These are phyloP conservation scores for rat (Rattus norvegicus) DNA, from an alignment of 2,113 vertebrate species.

Conservation along the genomic window GRCr8 NC_086022.1:11351501-11352000, in stretches of 20 bases:
- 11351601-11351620: slow-evolving; percentile 90
- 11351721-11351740: not conserved
- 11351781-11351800: not conserved
- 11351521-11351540: slow-evolving; percentile 90
- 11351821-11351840: not conserved
- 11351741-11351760: not conserved
- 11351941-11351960: not conserved
- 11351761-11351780: too few species aligned
- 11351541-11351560: slow-evolving; percentile 81
- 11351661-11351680: slow-evolving; percentile 88
- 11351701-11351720: not conserved
- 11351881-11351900: not conserved
- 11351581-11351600: slow-evolving; percentile 85
- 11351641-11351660: slow-evolving; percentile 92
- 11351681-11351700: not conserved
- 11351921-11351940: not conserved
- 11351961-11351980: not conserved
- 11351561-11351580: slow-evolving; percentile 87
- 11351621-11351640: slow-evolving; percentile 96
- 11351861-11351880: too few species aligned
- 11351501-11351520: slow-evolving; percentile 94
- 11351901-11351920: not conserved
- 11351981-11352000: not conserved
- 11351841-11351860: not conserved
- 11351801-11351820: not conserved